Evolutionary conservation across 2,797 vertebrate species (phyloP), one percentile per base, ranked within the genome.

Genomic region (Microhierax caerulescens): DNA sequence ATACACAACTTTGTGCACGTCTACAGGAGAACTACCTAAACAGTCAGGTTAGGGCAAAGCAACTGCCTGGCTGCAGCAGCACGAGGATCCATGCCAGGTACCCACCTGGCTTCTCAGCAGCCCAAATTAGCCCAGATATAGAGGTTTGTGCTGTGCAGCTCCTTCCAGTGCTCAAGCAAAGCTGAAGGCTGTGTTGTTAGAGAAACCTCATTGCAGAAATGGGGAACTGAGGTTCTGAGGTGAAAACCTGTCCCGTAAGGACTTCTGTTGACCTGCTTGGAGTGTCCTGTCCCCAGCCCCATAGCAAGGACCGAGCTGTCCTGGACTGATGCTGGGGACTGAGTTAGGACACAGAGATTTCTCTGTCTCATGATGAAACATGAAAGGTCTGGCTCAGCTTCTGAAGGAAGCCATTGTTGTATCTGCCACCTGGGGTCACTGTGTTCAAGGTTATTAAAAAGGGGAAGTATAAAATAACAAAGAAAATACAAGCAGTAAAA

Each of bases 371-470:
- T 6, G 27, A 10, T 41, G 74, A 20, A 24, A 16, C 5, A 0
- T 0, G 27, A 36, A 82, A 82, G 60, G 41, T 57, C 63, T 95
- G 85, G 53, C 63, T 76, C 47, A 18, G 86, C 81, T 78, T 82
- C 78, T 81, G 79, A 93, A 75, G 84, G 63, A 81, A 93, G 72
- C 87, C 53, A 7, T 80, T 30, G 54, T 88, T 68, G 65, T 92
- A 37, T 84, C 15, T 67, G 96, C 98, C 98, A 97, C 98, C 98
- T 98, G 98, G 97, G 96, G 98, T 98, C 98, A 98, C 98, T 98
- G 97, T 98, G 95, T 80, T 95, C 97, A 96, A 96, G 96, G 93
- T 70, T 72, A 96, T 93, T 90, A 94, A 61, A 54, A 86, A 45
- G 28, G 69, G 41, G 39, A 92, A 22, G 47, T 72, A 39, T 8